Percentiles rank a stretch among this genome's conserved stretches.
These are phyloP conservation scores for Hipparchia semele DNA, from an alignment of 2,888 invertebrate genomes.

Conservation along the genomic window DNA sequence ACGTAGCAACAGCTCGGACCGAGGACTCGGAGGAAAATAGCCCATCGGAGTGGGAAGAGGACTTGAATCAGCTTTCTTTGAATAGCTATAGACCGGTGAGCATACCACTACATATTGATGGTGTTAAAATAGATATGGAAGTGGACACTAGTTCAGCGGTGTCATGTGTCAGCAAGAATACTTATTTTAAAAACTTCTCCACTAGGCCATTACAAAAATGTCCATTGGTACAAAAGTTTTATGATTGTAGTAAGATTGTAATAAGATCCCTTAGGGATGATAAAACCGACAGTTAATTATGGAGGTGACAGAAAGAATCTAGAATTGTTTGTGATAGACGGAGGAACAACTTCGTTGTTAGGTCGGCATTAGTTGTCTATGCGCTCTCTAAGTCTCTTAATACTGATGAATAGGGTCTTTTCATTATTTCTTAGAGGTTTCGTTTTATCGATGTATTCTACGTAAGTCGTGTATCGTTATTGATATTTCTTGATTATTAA, in stretches of 20 bases:
- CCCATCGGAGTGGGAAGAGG: conserved; percentile 2
- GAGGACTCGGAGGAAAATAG: neutral
- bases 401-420: too few relatives aligned
- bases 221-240: neutral
- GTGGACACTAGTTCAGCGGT: neutral
- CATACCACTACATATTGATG: neutral
- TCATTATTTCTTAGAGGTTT: too few relatives aligned
- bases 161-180: neutral
- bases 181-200: neutral
- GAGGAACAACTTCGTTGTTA: neutral
- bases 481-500: too few relatives aligned
- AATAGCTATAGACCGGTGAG: neutral
- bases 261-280: neutral
- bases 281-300: neutral
- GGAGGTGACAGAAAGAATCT: neutral
- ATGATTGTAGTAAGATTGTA: neutral
- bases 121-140: neutral
- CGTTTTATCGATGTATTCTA: too few relatives aligned
- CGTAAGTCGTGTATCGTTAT: too few relatives aligned
- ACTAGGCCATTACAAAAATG: neutral
- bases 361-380: neutral
- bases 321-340: conserved; percentile 2
- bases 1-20: neutral
- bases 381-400: too few relatives aligned
- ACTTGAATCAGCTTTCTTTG: neutral